These are phyloP conservation scores for Ptychadena robeensis DNA, from an alignment of 2,797 vertebrate genomes.

Conservation along the genomic window DNA sequence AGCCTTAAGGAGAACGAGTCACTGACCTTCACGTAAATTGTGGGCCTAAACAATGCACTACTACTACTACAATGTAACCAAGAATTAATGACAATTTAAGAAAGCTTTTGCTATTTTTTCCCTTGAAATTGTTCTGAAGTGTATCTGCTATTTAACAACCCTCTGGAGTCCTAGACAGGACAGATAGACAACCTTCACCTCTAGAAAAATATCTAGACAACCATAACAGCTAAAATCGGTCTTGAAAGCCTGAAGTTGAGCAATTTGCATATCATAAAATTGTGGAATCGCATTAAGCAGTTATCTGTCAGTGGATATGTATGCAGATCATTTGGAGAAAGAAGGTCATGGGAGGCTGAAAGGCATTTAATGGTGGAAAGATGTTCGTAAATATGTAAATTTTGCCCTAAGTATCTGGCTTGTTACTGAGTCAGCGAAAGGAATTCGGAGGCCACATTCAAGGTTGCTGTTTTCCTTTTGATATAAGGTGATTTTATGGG, in stretches of 20 bases:
- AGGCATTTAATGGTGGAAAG: constrained; percentile 28
- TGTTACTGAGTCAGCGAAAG: constrained; percentile 37
- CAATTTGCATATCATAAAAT: constrained; percentile 46
- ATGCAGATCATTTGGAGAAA: constrained; percentile 20
- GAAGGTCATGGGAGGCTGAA: constrained; percentile 39
- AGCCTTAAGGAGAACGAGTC: too few species aligned
- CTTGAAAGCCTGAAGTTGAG: constrained; percentile 5
- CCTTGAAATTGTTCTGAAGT: background rate
- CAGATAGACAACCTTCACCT: constrained; percentile 13
- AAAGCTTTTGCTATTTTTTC: background rate
- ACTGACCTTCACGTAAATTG: too few species aligned
- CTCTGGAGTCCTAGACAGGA: background rate
- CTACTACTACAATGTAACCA: too few species aligned
- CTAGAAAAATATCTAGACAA: constrained; percentile 2
- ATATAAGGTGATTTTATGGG: background rate
- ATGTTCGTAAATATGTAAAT: constrained; percentile 46
- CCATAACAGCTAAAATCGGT: background rate
- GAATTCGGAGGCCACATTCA: constrained; percentile 9
- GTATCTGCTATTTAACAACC: background rate
- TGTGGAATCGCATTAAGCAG: constrained; percentile 18
- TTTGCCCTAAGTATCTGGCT: constrained; percentile 25
- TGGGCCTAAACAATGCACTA: too few species aligned
- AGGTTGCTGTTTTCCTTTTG: constrained; percentile 28
- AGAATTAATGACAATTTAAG: too few species aligned
- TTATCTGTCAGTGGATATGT: constrained; percentile 32